Percentiles rank a stretch among this genome's conserved stretches.
Evolutionary conservation across 2,797 vertebrate genomes (phyloP).

Genomic region (Apodemus agrarius): DNA sequence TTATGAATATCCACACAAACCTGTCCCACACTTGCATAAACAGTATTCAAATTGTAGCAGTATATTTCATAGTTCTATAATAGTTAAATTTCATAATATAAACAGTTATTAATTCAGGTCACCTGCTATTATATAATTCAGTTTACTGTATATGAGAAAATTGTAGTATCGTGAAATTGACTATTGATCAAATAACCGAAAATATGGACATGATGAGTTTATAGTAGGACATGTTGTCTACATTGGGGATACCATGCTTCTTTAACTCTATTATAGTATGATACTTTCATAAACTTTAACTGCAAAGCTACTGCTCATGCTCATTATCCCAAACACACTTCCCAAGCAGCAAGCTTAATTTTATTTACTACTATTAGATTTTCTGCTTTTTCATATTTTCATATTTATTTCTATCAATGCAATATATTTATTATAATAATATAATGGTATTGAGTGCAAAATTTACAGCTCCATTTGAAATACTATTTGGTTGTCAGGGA

Average conservation of each 20-base stretch:
- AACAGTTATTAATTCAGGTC: conserved; percentile 31
- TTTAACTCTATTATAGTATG: not conserved
- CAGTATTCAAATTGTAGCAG: not conserved
- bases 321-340: not conserved
- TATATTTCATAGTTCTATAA: not conserved
- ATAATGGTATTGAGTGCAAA: not conserved
- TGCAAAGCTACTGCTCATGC: not conserved
- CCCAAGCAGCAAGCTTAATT: not conserved
- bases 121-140: not conserved
- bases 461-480: not conserved
- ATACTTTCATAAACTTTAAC: not conserved
- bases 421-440: not conserved
- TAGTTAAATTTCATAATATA: not conserved
- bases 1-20: not conserved
- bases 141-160: conserved; percentile 25
- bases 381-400: too few relatives aligned
- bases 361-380: not conserved
- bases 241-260: not conserved
- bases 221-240: not conserved
- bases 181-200: not conserved
- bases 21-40: not conserved
- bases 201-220: not conserved
- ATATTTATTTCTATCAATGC: not conserved
- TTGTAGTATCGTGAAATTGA: not conserved
- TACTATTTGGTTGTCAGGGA: not conserved